Evolutionary conservation across 2,888 invertebrate species (phyloP).

Genomic region (Hirtodrosophila alboralis): DNA sequence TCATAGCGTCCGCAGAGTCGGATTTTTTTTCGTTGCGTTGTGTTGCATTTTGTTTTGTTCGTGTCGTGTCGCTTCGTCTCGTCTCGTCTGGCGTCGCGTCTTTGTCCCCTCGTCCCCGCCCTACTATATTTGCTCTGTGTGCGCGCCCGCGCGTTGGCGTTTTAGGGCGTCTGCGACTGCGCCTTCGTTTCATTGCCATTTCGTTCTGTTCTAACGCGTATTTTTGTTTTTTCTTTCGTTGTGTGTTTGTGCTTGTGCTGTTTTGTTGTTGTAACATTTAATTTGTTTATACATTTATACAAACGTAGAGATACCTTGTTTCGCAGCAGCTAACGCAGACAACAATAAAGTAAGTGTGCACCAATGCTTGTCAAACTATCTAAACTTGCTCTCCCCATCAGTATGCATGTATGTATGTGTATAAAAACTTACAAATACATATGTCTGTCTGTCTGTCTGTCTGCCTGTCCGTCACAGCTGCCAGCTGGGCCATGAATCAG

Average conservation of each 20-base stretch:
- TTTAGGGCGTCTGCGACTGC: constrained; percentile 33
- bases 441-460: neutral
- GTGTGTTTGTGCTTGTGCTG: constrained; percentile 26
- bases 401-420: neutral
- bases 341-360: constrained; percentile 40
- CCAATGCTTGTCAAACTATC: constrained; percentile 40
- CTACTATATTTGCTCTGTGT: constrained; percentile 12
- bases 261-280: constrained; percentile 16
- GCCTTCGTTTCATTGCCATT: constrained; percentile 41
- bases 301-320: constrained; percentile 7
- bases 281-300: constrained; percentile 19
- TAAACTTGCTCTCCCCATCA: constrained; percentile 4
- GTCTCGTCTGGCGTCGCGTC: constrained; percentile 11
- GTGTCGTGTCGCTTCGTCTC: constrained; percentile 3
- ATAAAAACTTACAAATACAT: too few relatives aligned
- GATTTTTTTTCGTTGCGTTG: constrained; percentile 6
- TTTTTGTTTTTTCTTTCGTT: constrained; percentile 37
- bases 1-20: constrained; percentile 43
- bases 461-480: constrained; percentile 27
- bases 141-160: constrained; percentile 62
- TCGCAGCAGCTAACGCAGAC: constrained; percentile 3
- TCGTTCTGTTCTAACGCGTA: constrained; percentile 35
- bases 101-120: constrained; percentile 8
- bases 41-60: constrained; percentile 14
- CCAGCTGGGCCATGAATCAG: constrained; percentile 53